These are phyloP conservation scores for Scaptodrosophila latifasciaeformis DNA, from an alignment of 2,888 invertebrate genomes.

Conservation along the genomic window DNA sequence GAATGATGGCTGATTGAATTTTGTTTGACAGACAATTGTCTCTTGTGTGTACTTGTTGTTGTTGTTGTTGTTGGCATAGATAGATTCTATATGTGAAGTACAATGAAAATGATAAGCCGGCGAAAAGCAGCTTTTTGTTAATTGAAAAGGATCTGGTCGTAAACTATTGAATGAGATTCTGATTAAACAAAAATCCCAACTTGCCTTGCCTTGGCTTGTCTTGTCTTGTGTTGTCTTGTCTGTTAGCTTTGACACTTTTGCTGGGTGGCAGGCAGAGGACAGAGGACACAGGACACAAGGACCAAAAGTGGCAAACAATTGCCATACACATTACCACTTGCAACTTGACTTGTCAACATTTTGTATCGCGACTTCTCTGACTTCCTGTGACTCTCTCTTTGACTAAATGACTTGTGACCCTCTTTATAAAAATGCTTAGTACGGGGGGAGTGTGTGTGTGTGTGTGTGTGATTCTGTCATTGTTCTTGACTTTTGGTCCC, in stretches of 20 bases:
- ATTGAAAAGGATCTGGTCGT: too few relatives aligned
- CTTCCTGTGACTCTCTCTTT: not conserved
- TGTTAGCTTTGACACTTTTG: slow-evolving; percentile 22
- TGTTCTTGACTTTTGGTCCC: slow-evolving; percentile 64
- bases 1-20: not conserved
- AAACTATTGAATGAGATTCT: too few relatives aligned
- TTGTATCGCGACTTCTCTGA: slow-evolving; percentile 19
- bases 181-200: too few relatives aligned
- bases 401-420: not conserved
- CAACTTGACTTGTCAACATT: slow-evolving; percentile 58
- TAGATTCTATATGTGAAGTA: too few relatives aligned
- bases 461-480: slow-evolving; percentile 42
- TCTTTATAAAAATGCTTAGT: too few relatives aligned
- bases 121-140: too few relatives aligned
- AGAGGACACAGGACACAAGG: too few relatives aligned
- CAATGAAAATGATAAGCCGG: too few relatives aligned
- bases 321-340: slow-evolving; percentile 61
- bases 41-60: not conserved
- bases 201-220: too few relatives aligned
- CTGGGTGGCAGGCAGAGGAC: too few relatives aligned
- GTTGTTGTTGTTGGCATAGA: slow-evolving; percentile 19
- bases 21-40: not conserved
- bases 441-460: too few relatives aligned
- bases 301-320: slow-evolving; percentile 43
- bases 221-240: not conserved